Percentiles rank a stretch among this genome's conserved stretches.
Conservation (phyloP, 1,140 invertebrate species). For the Drosophila sucinea region DNA sequence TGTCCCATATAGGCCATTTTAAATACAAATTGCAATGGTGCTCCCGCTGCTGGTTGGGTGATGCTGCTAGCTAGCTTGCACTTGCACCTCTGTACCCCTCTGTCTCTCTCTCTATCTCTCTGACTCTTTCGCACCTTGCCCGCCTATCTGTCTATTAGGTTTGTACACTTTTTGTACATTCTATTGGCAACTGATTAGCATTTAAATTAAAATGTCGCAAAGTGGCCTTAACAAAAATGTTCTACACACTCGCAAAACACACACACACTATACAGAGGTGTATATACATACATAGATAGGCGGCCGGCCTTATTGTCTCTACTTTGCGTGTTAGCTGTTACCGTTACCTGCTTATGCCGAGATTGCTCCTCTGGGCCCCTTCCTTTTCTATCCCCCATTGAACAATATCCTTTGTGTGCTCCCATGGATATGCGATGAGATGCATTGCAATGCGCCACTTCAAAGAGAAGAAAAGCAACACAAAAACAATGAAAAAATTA, state of each 20-base stretch:
- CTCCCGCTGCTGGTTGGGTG: constrained; percentile 1
- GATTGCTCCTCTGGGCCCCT: constrained; percentile 44
- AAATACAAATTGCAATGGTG: constrained; percentile 75
- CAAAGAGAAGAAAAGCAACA: not conserved
- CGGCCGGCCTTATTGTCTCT: constrained; percentile 4
- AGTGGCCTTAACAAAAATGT: constrained; percentile 78
- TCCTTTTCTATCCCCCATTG: not conserved
- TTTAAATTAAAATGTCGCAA: constrained; percentile 81
- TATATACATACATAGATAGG: not conserved
- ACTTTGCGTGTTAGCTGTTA: constrained; percentile 26
- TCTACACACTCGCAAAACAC: constrained; percentile 35
- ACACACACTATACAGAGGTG: not conserved
- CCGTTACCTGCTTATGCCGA: constrained; percentile 71
- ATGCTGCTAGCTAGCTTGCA: constrained; percentile 14
- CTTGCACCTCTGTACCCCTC: not conserved
- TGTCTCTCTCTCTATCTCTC: not conserved
- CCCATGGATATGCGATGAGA: constrained; percentile 16
- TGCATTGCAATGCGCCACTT: constrained; percentile 12
- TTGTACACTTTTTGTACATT: constrained; percentile 53
- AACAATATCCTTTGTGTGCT: constrained; percentile 1
- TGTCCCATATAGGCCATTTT: constrained; percentile 65
- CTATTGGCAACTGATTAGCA: constrained; percentile 80
- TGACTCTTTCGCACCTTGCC: not conserved
- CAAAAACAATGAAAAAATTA: not conserved
- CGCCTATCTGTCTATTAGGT: constrained; percentile 41